A percentile compares a stretch with the other conserved stretches of the same genome.
phyloP scores from a whole-genome alignment of 2,113 vertebrate species.

The Plectropomus leopardus region DNA sequence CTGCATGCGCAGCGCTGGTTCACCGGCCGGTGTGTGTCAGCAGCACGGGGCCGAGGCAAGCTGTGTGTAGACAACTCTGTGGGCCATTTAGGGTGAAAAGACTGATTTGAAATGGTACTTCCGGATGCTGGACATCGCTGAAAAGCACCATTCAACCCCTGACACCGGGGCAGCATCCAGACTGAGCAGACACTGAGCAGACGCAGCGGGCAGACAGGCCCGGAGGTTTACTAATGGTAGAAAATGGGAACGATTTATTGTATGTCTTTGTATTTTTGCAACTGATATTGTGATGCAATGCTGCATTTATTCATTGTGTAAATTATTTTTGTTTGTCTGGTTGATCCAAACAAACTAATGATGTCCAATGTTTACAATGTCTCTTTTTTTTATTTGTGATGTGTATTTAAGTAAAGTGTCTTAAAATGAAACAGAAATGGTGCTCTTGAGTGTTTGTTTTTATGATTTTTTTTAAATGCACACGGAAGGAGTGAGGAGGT shows the following conservation, averaged over 20 bases:
- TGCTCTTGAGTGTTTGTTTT: constrained; percentile 51
- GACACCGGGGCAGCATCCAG: constrained; percentile 68
- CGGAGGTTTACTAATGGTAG: constrained; percentile 66
- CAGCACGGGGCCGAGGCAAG: constrained; percentile 38
- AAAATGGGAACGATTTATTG: constrained; percentile 76
- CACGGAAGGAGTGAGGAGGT: background rate
- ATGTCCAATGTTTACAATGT: constrained; percentile 87
- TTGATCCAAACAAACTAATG: constrained; percentile 83
- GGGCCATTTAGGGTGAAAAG: constrained; percentile 54
- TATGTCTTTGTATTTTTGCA: constrained; percentile 76
- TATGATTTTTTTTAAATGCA: too few relatives aligned
- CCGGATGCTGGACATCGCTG: constrained; percentile 81
- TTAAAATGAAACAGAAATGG: constrained; percentile 64
- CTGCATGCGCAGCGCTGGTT: constrained; percentile 72
- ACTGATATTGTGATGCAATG: constrained; percentile 74
- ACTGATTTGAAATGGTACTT: constrained; percentile 81
- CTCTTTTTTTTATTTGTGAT: constrained; percentile 81
- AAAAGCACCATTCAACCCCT: constrained; percentile 66
- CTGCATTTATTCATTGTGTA: constrained; percentile 84
- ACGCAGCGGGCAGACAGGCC: constrained; percentile 43
- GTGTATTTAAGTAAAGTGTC: constrained; percentile 89
- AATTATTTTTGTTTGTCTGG: constrained; percentile 84
- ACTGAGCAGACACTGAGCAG: constrained; percentile 61
- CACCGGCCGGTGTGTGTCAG: constrained; percentile 41
- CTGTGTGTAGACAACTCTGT: constrained; percentile 48